These are phyloP conservation scores for Vireo altiloquus DNA, from an alignment of 2,113 vertebrate species.

Conservation along the genomic window DNA sequence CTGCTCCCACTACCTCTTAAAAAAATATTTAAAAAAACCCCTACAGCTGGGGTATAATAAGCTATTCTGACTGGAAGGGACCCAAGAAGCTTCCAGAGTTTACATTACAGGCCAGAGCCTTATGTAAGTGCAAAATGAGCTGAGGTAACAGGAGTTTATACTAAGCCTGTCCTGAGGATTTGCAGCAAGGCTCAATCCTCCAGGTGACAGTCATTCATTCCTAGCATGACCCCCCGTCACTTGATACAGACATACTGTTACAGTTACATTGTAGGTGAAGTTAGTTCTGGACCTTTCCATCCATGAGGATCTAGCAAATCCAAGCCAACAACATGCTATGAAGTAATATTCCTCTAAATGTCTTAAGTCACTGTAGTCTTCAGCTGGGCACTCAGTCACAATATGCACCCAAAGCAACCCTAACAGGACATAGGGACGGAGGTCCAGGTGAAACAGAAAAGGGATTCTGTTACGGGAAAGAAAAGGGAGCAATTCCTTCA, in stretches of 20 bases:
- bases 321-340: neutral
- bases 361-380: neutral
- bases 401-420: neutral
- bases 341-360: neutral
- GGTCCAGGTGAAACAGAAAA: neutral
- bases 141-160: conserved; percentile 38
- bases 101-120: neutral
- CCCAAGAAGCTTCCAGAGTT: neutral
- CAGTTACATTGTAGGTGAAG: neutral
- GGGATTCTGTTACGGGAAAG: neutral
- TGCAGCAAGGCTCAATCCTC: conserved; percentile 43
- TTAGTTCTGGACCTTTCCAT: neutral
- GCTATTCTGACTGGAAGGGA: neutral
- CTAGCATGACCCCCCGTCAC: neutral
- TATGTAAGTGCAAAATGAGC: conserved; percentile 39
- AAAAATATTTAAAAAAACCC: neutral
- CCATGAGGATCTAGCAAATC: neutral
- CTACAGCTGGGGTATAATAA: neutral
- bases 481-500: neutral
- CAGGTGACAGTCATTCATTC: conserved; percentile 5
- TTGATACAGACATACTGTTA: neutral
- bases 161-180: conserved; percentile 60
- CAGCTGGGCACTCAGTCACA: neutral
- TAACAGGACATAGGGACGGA: neutral
- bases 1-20: neutral